A percentile compares a stretch with the other conserved stretches of the same genome.
phyloP scores from a whole-genome alignment of 2,113 vertebrate genomes.

The Phalacrocorax brasilianus region DNA sequence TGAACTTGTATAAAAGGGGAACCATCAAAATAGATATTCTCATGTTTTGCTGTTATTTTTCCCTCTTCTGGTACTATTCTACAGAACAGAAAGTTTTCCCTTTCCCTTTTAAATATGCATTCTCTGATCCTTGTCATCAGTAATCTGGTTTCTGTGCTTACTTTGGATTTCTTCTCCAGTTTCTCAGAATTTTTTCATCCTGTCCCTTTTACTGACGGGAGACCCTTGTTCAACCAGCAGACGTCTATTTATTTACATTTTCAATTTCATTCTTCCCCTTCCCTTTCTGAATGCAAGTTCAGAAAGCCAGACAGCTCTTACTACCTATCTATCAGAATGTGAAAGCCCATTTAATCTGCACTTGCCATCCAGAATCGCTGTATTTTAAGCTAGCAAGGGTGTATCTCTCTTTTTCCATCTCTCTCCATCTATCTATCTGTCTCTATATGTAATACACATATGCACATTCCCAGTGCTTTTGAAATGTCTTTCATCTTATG shows the following conservation, averaged over 20 bases:
- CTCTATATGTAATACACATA: not conserved
- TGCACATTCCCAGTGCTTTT: not conserved
- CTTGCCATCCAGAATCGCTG: not conserved
- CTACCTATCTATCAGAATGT: not conserved
- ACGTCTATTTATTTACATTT: not conserved
- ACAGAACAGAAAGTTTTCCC: not conserved
- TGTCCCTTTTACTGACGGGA: not conserved
- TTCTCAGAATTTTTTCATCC: not conserved
- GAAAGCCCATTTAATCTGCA: not conserved
- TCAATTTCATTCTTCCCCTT: not conserved
- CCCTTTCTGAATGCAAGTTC: not conserved
- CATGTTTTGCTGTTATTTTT: not conserved
- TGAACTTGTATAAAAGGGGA: not conserved
- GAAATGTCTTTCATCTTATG: not conserved
- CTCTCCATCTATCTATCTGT: not conserved
- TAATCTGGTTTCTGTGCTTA: not conserved
- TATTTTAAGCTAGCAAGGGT: not conserved
- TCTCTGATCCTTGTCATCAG: not conserved
- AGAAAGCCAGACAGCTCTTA: not conserved
- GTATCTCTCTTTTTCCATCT: not conserved
- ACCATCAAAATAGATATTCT: not conserved
- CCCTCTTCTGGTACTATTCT: not conserved
- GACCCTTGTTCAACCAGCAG: not conserved
- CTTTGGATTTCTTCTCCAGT: not conserved
- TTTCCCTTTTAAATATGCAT: not conserved